Base-by-base conservation (phyloP, 2,113 vertebrate species). In the Pelodiscus sinensis region DNA sequence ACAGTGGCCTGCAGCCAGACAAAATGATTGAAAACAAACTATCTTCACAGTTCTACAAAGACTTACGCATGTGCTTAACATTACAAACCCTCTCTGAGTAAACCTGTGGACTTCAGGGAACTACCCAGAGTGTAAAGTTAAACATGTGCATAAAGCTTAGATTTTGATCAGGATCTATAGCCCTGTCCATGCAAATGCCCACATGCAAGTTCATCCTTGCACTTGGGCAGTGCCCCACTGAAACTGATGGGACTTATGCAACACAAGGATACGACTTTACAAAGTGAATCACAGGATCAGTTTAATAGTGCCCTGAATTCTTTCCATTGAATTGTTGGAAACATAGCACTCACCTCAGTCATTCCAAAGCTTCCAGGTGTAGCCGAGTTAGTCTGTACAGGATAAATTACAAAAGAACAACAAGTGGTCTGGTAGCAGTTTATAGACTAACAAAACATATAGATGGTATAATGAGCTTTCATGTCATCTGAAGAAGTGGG, bases 71-170 rank as follows among this genome's bases (percentile, higher is more conserved):
- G 60, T 68, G 1, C 35, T 82, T 86, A 35, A 38, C 81, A 31
- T 6, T 79, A 27, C 86, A 44, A 82, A 79, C 31, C n/a, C 31
- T 91, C 81, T 68, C 13, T 60, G 13, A 85, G 38, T 31, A 62
- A 0, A 2, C 0, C 6, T 82, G 4, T 18, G 54, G 27, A n/a
- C 21, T 10, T 27, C 75, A 1, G 0, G 25, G 38, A 1, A 4
- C 1, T 84, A 35, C 78, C 80, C 78, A 51, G 9, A 35, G 1
- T 3, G 11, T 25, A 44, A 44, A 25, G 4, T 12, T 88, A 25
- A 92, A 92, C 19, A 35, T 55, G 38, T 35, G n/a, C 6, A 31
- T 50, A 13, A 73, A 58, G 29, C 1, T 65, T 90, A 81, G 44
- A 18, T 55, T 3, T 55, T 3, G 2, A 3, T 50, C 51, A 89